phyloP scores from a whole-genome alignment of 2,888 invertebrate genomes.

The Acrobasis consociella region DNA sequence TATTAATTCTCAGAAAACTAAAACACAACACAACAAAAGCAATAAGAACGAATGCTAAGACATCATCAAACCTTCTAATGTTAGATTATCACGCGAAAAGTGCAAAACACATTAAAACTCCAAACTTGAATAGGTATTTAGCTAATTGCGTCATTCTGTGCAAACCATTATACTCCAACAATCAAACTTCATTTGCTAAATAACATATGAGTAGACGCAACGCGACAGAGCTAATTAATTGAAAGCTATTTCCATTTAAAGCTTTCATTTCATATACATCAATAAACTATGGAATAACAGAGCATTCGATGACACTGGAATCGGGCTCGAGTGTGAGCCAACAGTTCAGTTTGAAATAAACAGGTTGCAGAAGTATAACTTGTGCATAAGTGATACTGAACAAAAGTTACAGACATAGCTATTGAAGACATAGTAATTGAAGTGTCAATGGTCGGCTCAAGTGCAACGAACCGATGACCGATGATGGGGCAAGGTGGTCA shows the following conservation, averaged over 20 bases:
- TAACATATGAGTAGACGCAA: conserved; percentile 1
- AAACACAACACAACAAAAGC: not conserved
- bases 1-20: too few relatives aligned
- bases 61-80: not conserved
- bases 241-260: conserved; percentile 24
- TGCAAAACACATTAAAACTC: not conserved
- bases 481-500: too few relatives aligned
- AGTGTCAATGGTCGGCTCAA: too few relatives aligned
- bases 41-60: not conserved
- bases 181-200: conserved; percentile 7
- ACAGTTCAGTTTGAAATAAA: conserved; percentile 6
- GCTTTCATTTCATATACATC: conserved; percentile 24
- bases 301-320: conserved; percentile 39
- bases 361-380: not conserved
- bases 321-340: conserved; percentile 29
- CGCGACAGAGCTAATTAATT: conserved; percentile 10
- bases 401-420: too few relatives aligned
- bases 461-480: too few relatives aligned
- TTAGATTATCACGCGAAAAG: not conserved
- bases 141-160: not conserved
- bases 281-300: conserved; percentile 21
- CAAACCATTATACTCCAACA: conserved; percentile 1
- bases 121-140: not conserved
- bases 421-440: too few relatives aligned
- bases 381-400: too few relatives aligned